Evolutionary conservation across 2,888 invertebrate species (phyloP), one percentile per base, ranked within the genome.

Genomic region (Drosophila paramelanica): DNA sequence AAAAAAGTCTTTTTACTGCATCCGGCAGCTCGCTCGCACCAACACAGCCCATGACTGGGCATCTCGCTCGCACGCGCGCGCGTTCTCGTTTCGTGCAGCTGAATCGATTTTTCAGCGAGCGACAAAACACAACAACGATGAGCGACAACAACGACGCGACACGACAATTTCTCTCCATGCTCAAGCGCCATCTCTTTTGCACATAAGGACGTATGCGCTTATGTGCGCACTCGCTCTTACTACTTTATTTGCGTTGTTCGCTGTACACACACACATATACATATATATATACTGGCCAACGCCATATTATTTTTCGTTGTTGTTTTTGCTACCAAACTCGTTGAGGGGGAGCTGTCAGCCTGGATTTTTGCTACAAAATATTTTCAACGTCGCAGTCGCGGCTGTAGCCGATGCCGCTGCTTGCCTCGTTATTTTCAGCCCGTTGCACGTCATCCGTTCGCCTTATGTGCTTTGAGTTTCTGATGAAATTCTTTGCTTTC

Each of bases 401-500:
- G 72, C 45, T 58, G 75, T 58, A 49, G 77, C 47, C 62, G 62
- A 68, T 55, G 67, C 50, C 51, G 58, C 65, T 45, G 53, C 33
- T 42, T 53, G 61, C 41, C 65, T 68, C 66, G 79, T 81, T 79
- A 79, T 65, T 84, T 84, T 79, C 82, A 82, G 77, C 58, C 75
- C 77, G 71, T 75, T 81, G 86, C 87, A 83, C 83, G 87, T 87
- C 83, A 83, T 84, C 81, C 82, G 87, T 78, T 77, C 60, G 74
- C 53, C 69, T 74, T 79, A 67, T 83, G 75, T 86, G 82, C 82
- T 88, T 79, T 87, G 83, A 89, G 86, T 86, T 89, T 90, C 89
- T 90, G 90, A 85, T 89, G 89, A 90, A 89, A 90, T 89, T 89
- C 89, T 88, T 90, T 84, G 80, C 83, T 86, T 88, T 86, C 79